Conservation (phyloP, 2,888 invertebrate species). For the Hypolimnas misippus region DNA sequence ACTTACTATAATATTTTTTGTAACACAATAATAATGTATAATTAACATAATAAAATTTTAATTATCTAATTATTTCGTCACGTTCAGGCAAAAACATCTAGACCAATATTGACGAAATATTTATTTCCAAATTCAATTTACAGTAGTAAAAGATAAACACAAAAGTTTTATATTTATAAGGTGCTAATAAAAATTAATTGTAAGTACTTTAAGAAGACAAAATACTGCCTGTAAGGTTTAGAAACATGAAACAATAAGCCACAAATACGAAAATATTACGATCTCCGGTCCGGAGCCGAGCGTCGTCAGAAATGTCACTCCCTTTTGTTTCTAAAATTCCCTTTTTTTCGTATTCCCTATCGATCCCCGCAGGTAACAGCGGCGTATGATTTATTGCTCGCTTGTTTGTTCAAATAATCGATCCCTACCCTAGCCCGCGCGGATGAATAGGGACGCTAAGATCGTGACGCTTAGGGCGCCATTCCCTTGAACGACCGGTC, state of each 20-base stretch:
- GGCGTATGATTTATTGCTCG: conserved; percentile 79
- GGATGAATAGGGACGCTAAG: conserved; percentile 52
- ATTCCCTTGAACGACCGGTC: conserved; percentile 51
- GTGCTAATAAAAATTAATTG: not conserved
- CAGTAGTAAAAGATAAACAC: too few species aligned
- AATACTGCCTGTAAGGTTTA: not conserved
- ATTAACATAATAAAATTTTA: too few species aligned
- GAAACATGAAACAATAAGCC: conserved; percentile 1
- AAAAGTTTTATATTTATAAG: too few species aligned
- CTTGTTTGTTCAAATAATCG: conserved; percentile 83
- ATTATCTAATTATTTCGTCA: too few species aligned
- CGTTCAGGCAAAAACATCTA: too few species aligned
- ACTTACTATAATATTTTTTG: too few species aligned
- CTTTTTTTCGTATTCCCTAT: conserved; percentile 64
- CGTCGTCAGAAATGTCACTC: conserved; percentile 69
- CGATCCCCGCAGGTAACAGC: conserved; percentile 79
- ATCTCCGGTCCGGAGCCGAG: not conserved
- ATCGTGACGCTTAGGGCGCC: conserved; percentile 42
- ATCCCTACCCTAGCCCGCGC: conserved; percentile 57
- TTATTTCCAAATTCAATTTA: not conserved
- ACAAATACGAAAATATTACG: not conserved
- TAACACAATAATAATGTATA: too few species aligned
- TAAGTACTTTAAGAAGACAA: not conserved
- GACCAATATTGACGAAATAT: not conserved
- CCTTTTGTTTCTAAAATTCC: conserved; percentile 69